These are phyloP conservation scores for Lepidonotus clava DNA, from an alignment of 2,888 invertebrate genomes.

Conservation along the genomic window DNA sequence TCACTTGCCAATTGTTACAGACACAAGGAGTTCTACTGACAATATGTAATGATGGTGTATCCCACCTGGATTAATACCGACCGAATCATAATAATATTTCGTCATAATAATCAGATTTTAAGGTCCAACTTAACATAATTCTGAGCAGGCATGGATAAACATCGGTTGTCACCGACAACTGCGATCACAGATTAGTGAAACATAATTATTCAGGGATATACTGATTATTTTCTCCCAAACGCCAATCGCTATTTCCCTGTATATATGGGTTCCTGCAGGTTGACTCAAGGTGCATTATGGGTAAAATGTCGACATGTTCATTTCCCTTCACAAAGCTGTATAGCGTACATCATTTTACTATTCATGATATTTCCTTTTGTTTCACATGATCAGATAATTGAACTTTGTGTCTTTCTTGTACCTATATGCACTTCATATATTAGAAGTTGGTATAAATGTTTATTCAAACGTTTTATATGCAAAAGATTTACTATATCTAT, in stretches of 20 bases:
- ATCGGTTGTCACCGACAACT: neutral
- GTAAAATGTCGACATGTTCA: neutral
- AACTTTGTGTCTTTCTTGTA: too few relatives aligned
- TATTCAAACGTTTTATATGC: too few relatives aligned
- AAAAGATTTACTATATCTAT: too few relatives aligned
- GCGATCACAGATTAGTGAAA: slow-evolving; percentile 5
- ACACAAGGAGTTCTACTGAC: neutral
- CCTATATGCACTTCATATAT: too few relatives aligned
- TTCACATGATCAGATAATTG: too few relatives aligned
- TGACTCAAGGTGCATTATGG: neutral
- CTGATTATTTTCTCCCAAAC: neutral
- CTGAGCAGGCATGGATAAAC: neutral
- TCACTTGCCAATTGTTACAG: neutral
- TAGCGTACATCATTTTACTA: too few relatives aligned
- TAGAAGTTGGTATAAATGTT: too few relatives aligned
- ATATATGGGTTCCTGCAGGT: neutral
- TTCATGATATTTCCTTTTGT: too few relatives aligned
- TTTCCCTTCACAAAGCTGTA: neutral
- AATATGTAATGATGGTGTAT: neutral
- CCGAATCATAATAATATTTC: neutral
- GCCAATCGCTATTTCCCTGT: neutral
- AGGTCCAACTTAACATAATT: neutral
- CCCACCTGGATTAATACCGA: neutral
- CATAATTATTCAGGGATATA: neutral
- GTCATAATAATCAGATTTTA: too few relatives aligned